Conservation (phyloP, 2,888 invertebrate genomes). For the Pyrgus malvae region DNA sequence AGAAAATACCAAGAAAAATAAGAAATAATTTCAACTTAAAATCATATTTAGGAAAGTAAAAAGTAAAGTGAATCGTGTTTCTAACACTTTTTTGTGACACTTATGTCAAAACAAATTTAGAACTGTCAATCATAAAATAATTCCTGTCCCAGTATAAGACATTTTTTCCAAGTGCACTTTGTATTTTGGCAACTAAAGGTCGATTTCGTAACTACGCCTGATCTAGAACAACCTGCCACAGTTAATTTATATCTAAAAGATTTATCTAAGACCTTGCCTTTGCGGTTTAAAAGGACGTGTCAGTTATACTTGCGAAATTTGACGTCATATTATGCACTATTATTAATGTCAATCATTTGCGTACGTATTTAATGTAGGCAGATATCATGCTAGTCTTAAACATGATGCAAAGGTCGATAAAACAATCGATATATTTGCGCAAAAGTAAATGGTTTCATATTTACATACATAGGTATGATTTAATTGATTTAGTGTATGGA, state of each 20-base stretch:
- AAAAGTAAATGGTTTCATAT: no score
- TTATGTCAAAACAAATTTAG: not conserved
- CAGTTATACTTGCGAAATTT: conserved; percentile 1
- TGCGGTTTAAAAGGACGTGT: conserved; percentile 9
- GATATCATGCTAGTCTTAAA: no score
- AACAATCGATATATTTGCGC: no score
- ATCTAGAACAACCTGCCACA: conserved; percentile 18
- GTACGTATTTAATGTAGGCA: no score
- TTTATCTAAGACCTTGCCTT: conserved; percentile 18
- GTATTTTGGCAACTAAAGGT: conserved; percentile 2
- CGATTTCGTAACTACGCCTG: conserved; percentile 6
- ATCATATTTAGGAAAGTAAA: no score
- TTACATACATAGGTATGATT: no score
- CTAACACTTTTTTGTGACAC: no score
- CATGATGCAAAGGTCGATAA: no score
- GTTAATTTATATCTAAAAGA: conserved; percentile 15
- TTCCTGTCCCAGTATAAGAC: not conserved
- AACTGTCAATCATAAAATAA: not conserved
- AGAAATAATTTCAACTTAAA: no score
- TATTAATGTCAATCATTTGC: not conserved
- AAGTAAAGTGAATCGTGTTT: no score
- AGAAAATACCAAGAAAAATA: no score
- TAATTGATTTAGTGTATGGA: no score
- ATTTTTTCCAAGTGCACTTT: not conserved
- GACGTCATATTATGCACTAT: not conserved